phyloP scores from a whole-genome alignment of 1,140 invertebrate species.

The Penaeus indicus region DNA sequence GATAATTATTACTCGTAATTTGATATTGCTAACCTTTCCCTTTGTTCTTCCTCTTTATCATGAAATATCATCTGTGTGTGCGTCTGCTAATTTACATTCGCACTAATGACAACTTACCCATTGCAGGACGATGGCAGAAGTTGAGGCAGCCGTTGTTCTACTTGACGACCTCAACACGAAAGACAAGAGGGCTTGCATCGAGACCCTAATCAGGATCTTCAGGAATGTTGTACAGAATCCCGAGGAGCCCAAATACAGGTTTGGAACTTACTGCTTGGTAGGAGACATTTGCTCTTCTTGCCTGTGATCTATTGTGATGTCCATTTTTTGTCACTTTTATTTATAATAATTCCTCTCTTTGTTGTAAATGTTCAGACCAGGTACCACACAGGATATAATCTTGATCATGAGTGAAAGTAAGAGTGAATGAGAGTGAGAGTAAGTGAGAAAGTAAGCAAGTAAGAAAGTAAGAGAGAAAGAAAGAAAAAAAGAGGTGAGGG shows the following conservation, averaged over 20 bases:
- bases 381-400: background rate
- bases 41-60: background rate
- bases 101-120: background rate
- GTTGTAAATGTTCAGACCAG: background rate
- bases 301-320: too few species aligned
- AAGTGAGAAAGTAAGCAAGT: too few species aligned
- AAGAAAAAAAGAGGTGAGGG: too few species aligned
- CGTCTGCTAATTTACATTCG: too few species aligned
- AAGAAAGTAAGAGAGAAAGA: too few species aligned
- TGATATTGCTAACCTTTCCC: background rate
- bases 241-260: constrained; percentile 48
- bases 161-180: constrained; percentile 36
- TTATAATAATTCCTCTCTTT: background rate
- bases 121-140: constrained; percentile 12
- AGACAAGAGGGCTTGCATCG: constrained; percentile 36
- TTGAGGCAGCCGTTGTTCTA: constrained; percentile 20
- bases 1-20: background rate
- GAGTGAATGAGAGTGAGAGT: too few species aligned
- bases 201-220: constrained; percentile 42
- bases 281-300: too few species aligned
- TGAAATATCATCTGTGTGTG: background rate
- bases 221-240: constrained; percentile 41
- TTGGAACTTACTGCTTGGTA: background rate
- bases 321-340: too few species aligned
- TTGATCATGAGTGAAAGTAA: too few species aligned